Evolutionary conservation across 2,888 invertebrate species (phyloP).

Genomic region (Arctia plantaginis): DNA sequence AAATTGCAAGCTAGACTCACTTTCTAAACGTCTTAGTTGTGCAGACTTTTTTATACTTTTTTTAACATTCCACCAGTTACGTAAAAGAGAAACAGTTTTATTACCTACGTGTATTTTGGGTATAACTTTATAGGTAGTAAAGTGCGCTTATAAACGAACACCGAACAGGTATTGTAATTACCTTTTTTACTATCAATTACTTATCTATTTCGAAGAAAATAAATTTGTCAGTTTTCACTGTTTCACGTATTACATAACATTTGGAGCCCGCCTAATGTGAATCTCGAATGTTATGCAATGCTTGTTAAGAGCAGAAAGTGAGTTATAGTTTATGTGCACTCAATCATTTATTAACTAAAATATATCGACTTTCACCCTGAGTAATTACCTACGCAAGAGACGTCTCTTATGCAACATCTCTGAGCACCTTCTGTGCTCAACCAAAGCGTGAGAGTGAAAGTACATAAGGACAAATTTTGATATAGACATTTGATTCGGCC

Average conservation of each 20-base stretch:
- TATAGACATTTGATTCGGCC: slow-evolving; percentile 29
- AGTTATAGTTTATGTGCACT: slow-evolving; percentile 64
- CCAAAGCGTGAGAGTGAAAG: slow-evolving; percentile 65
- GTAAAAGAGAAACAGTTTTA: slow-evolving; percentile 2
- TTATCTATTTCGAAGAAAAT: not conserved
- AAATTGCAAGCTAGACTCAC: not conserved
- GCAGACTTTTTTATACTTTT: slow-evolving; percentile 1
- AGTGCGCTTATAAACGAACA: not conserved
- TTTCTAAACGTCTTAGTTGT: slow-evolving; percentile 19
- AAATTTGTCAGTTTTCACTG: not conserved
- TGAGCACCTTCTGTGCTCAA: slow-evolving; percentile 62
- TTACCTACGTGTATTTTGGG: not conserved
- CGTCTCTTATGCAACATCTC: slow-evolving; percentile 62
- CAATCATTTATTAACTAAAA: slow-evolving; percentile 77
- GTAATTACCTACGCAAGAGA: slow-evolving; percentile 68
- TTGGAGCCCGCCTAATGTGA: slow-evolving; percentile 33
- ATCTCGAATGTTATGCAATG: slow-evolving; percentile 64
- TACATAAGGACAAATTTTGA: slow-evolving; percentile 56
- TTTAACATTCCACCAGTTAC: slow-evolving; percentile 6
- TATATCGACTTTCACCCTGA: slow-evolving; percentile 79
- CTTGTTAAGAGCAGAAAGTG: slow-evolving; percentile 70
- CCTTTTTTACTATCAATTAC: not conserved
- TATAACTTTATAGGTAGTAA: not conserved
- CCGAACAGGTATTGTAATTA: not conserved
- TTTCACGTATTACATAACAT: slow-evolving; percentile 47